phyloP scores from a whole-genome alignment of 2,797 vertebrate species.

The Danio jaintianensis region DNA sequence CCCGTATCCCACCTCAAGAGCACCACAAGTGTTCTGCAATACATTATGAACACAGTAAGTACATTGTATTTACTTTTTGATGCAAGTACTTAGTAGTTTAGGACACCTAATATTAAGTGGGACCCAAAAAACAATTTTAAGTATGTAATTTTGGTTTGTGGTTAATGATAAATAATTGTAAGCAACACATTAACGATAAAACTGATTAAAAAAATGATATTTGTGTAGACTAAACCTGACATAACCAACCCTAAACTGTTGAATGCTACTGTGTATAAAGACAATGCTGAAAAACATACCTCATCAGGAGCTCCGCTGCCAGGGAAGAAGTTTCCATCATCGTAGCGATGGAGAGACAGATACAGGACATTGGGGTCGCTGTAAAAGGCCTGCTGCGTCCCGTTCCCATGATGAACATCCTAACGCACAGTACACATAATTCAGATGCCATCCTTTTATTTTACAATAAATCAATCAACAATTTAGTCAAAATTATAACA shows the following conservation, averaged over 20 bases:
- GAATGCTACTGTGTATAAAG: neutral
- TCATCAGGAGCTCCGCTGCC: slow-evolving; percentile 96
- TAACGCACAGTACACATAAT: slow-evolving; percentile 60
- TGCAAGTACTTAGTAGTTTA: too few relatives aligned
- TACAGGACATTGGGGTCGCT: slow-evolving; percentile 91
- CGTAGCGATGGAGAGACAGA: slow-evolving; percentile 94
- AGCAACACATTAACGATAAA: too few relatives aligned
- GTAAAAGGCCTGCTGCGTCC: slow-evolving; percentile 98
- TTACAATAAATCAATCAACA: neutral
- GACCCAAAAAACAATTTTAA: too few relatives aligned
- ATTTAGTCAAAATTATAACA: neutral
- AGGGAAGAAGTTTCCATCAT: slow-evolving; percentile 97
- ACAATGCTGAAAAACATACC: slow-evolving; percentile 72
- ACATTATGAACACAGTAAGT: too few relatives aligned
- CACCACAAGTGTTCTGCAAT: too few relatives aligned
- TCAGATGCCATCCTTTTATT: neutral
- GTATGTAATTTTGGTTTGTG: too few relatives aligned
- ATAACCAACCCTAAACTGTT: neutral
- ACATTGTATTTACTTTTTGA: too few relatives aligned
- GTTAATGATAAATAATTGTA: too few relatives aligned
- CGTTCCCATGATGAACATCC: slow-evolving; percentile 98
- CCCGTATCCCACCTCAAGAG: too few relatives aligned
- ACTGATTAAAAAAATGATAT: too few relatives aligned
- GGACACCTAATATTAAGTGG: too few relatives aligned
- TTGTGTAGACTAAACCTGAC: too few relatives aligned